Evolutionary conservation across 2,888 invertebrate species (phyloP).

Genomic region (Oxytorus armatus): DNA sequence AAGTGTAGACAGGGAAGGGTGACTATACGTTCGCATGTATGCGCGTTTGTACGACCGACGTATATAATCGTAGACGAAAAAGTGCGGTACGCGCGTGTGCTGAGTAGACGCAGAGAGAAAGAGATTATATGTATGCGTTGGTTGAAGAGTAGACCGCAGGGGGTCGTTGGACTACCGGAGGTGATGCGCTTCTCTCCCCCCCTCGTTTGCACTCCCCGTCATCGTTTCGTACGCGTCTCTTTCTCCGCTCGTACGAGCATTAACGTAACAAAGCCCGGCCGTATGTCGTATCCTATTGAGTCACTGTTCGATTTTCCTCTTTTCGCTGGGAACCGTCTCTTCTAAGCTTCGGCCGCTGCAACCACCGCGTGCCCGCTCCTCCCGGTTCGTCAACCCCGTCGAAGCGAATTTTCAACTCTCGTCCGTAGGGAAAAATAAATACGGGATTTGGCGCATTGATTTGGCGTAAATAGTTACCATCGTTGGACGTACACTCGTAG

Average conservation of each 20-base stretch:
- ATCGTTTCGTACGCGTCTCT: conserved; percentile 25
- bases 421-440: too few relatives aligned
- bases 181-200: conserved; percentile 42
- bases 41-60: too few relatives aligned
- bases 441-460: too few relatives aligned
- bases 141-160: conserved; percentile 55
- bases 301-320: conserved; percentile 66
- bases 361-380: conserved; percentile 22
- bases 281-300: conserved; percentile 70
- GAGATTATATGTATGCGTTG: not conserved
- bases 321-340: conserved; percentile 59
- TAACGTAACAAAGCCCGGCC: conserved; percentile 66
- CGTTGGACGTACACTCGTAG: too few relatives aligned
- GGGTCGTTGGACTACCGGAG: conserved; percentile 64
- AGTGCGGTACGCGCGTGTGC: too few relatives aligned
- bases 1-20: conserved; percentile 1
- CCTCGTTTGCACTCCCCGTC: conserved; percentile 39
- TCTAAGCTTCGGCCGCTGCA: not conserved
- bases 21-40: too few relatives aligned
- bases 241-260: conserved; percentile 46
- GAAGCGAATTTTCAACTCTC: conserved; percentile 36
- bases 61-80: too few relatives aligned
- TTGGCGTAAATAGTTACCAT: too few relatives aligned
- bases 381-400: conserved; percentile 57
- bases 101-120: too few relatives aligned